Base-by-base conservation (phyloP, 2,797 vertebrate genomes). In the Smutsia gigantea region DNA sequence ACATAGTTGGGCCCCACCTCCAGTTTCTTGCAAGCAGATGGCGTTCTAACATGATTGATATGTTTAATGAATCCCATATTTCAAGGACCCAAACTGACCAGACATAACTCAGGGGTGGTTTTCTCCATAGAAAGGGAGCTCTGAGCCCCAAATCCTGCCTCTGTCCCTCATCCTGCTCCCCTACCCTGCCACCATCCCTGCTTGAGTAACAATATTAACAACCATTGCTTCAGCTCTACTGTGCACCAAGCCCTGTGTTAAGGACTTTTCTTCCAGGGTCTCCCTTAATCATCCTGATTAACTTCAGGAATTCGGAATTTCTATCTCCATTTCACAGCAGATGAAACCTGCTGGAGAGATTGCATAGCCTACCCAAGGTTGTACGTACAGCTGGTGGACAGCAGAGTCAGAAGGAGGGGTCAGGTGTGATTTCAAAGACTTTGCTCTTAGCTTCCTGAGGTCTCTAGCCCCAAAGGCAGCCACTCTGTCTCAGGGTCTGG, bases 21-120 rank as follows among this genome's bases (percentile, higher is more conserved):
- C 88, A 39, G 72, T 61, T 94, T 34, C 82, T 74, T 79, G 94
- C 11, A 66, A 71, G n/a, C 95, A 84, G 96, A 97, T 94, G 94
- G 61, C 1, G 0, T 55, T 85, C 64, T 87, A 96, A 49, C 64
- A 63, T 23, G 95, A 97, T 39, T 61, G 96, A 98, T 96, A 94
- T 14, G 57, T 88, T 94, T 97, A 95, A 97, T 95, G 94, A 97
- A 92, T 96, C 81, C 96, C 96, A 96, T 68, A 93, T 97, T 97
- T 90, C 57, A 91, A 94, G 78, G 96, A 78, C 49, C 42, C 95
- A 93, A 63, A 94, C 74, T 97, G 97, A 95, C 91, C 94, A 97
- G 87, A 85, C 31, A 61, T 55, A 95, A 88, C 31, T 71, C 94
- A 75, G 77, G 68, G 71, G 82, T 81, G 93, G 85, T 91, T 97